phyloP scores from a whole-genome alignment of 2,888 invertebrate genomes.

The Elysia crispata region DNA sequence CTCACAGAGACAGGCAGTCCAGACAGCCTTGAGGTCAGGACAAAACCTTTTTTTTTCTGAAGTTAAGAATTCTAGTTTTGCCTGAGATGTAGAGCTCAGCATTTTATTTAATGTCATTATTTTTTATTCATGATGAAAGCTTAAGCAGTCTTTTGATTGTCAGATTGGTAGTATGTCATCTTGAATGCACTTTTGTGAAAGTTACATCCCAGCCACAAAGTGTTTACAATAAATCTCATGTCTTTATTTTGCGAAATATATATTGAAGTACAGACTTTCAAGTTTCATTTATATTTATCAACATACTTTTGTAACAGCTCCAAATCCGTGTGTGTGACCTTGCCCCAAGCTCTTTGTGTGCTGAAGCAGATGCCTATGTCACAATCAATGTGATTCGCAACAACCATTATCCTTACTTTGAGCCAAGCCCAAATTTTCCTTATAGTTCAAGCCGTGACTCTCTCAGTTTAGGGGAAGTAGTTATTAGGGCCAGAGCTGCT shows the following conservation, averaged over 20 bases:
- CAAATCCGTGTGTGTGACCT: slow-evolving; percentile 49
- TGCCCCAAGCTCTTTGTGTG: slow-evolving; percentile 46
- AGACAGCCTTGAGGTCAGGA: slow-evolving; percentile 36
- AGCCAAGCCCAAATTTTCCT: slow-evolving; percentile 52
- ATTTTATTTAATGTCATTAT: too few species aligned
- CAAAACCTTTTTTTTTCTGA: neutral
- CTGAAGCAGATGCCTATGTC: slow-evolving; percentile 57
- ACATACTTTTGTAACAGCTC: slow-evolving; percentile 28
- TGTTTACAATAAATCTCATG: too few species aligned
- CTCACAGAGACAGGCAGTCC: slow-evolving; percentile 33
- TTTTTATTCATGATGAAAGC: too few species aligned
- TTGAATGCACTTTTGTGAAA: too few species aligned
- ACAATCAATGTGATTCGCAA: slow-evolving; percentile 68
- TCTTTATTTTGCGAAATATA: too few species aligned
- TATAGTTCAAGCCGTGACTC: slow-evolving; percentile 60
- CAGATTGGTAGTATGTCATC: too few species aligned
- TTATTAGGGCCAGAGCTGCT: slow-evolving; percentile 60
- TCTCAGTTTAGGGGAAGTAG: slow-evolving; percentile 54
- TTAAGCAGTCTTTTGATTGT: too few species aligned
- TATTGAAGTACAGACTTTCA: too few species aligned
- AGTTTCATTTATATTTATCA: too few species aligned
- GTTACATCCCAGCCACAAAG: too few species aligned
- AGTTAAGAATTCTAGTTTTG: too few species aligned
- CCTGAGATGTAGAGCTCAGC: too few species aligned
- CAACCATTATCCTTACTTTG: slow-evolving; percentile 60